Conservation (phyloP, 2,888 invertebrate genomes). For the Villa cingulata region DNA sequence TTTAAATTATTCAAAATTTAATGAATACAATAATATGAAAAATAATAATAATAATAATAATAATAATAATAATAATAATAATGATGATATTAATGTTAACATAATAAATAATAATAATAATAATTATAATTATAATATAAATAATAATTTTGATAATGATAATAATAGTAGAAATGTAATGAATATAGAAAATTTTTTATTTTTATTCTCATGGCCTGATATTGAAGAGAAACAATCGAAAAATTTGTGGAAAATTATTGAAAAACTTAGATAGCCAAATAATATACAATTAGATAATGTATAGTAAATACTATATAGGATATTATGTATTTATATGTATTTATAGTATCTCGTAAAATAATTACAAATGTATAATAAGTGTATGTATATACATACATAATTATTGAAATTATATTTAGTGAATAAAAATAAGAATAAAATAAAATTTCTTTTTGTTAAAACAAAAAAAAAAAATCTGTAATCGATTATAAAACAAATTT, state of each 20-base stretch:
- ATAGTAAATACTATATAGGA: too few species aligned
- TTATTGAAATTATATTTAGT: too few species aligned
- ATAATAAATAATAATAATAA: slow-evolving; percentile 13
- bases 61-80: background rate
- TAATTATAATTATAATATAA: background rate
- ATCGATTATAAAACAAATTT: too few species aligned
- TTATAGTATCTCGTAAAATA: too few species aligned
- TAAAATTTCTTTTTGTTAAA: too few species aligned
- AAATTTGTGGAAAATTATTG: slow-evolving; percentile 33
- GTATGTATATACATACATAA: too few species aligned
- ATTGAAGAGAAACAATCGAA: slow-evolving; percentile 34
- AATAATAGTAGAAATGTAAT: slow-evolving; percentile 10
- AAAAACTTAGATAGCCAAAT: slow-evolving; percentile 5
- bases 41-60: background rate
- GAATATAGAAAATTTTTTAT: slow-evolving; percentile 23
- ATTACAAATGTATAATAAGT: too few species aligned
- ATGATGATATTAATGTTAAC: background rate
- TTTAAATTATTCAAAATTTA: slow-evolving; percentile 15
- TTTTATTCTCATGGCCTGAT: slow-evolving; percentile 34
- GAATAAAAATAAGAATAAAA: too few species aligned
- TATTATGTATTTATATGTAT: too few species aligned
- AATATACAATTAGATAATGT: too few species aligned
- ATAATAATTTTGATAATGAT: background rate
- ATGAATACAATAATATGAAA: background rate
- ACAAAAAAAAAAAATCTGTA: too few species aligned